phyloP scores from a whole-genome alignment of 2,888 invertebrate species.

The Odontothrips loti region DNA sequence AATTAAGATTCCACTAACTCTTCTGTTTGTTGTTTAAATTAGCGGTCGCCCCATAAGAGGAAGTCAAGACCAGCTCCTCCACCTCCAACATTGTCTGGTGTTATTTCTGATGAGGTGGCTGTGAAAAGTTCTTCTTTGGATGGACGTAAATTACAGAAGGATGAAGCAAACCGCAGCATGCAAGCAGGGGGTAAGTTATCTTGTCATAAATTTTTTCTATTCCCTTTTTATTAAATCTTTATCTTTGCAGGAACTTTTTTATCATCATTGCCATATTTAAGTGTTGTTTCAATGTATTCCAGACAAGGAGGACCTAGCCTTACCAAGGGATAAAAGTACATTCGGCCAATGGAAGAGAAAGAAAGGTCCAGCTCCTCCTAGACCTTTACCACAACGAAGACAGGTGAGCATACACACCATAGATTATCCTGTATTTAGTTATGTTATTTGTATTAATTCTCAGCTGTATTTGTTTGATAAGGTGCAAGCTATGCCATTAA shows the following conservation, averaged over 20 bases:
- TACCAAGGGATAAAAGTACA: conserved; percentile 55
- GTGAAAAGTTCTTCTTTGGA: conserved; percentile 28
- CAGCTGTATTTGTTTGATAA: conserved; percentile 34
- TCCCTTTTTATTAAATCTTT: too few relatives aligned
- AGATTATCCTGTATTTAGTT: neutral
- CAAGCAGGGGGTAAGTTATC: neutral
- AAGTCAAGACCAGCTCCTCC: conserved; percentile 45
- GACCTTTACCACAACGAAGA: conserved; percentile 63
- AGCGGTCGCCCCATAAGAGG: conserved; percentile 34
- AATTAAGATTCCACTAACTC: conserved; percentile 28
- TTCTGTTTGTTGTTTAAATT: neutral
- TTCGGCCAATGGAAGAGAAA: conserved; percentile 68
- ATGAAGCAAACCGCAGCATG: conserved; percentile 35
- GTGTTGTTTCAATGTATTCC: neutral
- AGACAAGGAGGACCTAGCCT: neutral
- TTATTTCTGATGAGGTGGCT: conserved; percentile 16
- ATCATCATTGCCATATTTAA: too few relatives aligned
- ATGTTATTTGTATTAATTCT: neutral
- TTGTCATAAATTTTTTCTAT: neutral
- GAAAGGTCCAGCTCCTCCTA: conserved; percentile 77
- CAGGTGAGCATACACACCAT: conserved; percentile 45
- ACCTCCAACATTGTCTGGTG: conserved; percentile 42
- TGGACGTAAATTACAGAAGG: conserved; percentile 32
- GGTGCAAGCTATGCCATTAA: conserved; percentile 52
- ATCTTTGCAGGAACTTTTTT: too few relatives aligned